Conservation (phyloP, 2,797 vertebrate genomes). For the Spheniscus humboldti region DNA sequence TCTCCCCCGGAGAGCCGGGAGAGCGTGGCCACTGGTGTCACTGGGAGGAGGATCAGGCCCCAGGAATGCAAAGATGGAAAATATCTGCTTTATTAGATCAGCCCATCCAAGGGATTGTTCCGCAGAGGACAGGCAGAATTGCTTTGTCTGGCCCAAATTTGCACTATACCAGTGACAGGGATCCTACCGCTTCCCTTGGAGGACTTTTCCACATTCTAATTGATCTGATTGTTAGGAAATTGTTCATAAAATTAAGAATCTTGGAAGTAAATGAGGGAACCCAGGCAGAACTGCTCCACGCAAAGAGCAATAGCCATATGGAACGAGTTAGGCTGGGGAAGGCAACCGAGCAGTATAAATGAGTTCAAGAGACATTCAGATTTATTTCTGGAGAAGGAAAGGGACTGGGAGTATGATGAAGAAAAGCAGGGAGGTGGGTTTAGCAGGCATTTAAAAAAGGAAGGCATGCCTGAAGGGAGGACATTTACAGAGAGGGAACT, state of each 20-base stretch:
- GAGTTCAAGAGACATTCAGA: slow-evolving; percentile 65
- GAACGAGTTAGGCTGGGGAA: slow-evolving; percentile 62
- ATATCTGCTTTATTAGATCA: slow-evolving; percentile 55
- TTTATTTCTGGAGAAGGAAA: slow-evolving; percentile 61
- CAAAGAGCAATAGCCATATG: slow-evolving; percentile 50
- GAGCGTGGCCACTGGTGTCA: neutral
- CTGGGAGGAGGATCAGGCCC: slow-evolving; percentile 5
- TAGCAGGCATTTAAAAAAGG: neutral
- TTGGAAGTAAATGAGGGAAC: slow-evolving; percentile 45
- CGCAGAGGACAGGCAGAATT: neutral
- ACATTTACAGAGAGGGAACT: neutral
- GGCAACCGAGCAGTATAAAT: slow-evolving; percentile 49
- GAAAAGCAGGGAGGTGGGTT: neutral
- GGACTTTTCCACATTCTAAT: slow-evolving; percentile 63
- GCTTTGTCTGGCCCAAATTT: slow-evolving; percentile 8
- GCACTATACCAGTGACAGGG: neutral
- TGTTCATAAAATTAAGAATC: slow-evolving; percentile 73
- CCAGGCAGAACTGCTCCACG: slow-evolving; percentile 15
- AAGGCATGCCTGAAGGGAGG: neutral
- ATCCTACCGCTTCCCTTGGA: slow-evolving; percentile 58
- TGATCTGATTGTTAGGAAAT: slow-evolving; percentile 74
- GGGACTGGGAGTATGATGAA: neutral
- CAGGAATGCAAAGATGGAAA: slow-evolving; percentile 49
- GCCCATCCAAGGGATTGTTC: neutral
- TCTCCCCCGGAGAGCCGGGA: neutral